Conservation (phyloP, 2,797 vertebrate genomes). For the Nannoperca australis region DNA sequence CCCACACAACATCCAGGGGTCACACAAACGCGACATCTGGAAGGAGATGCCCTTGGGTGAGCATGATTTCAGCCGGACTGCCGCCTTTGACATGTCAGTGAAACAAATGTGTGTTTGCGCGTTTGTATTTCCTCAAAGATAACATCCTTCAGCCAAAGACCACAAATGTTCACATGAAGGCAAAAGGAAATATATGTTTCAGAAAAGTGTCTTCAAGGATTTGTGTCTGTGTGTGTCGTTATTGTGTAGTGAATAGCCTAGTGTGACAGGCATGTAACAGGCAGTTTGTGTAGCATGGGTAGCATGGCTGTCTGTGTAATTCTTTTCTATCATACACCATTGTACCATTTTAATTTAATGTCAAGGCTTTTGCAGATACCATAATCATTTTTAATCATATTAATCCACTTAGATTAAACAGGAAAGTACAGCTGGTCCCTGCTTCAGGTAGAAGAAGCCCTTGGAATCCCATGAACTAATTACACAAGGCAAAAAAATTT, state of each 20-base stretch:
- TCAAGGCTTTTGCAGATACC: constrained; percentile 2
- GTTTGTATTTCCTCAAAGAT: constrained; percentile 59
- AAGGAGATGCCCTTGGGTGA: constrained; percentile 72
- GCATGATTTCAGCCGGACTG: constrained; percentile 60
- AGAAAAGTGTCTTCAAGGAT: constrained; percentile 38
- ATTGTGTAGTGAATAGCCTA: not conserved
- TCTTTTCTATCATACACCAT: not conserved
- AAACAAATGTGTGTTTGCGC: constrained; percentile 57
- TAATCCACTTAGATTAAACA: not conserved
- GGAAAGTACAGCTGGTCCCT: not conserved
- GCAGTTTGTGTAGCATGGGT: constrained; percentile 6
- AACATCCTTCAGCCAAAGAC: constrained; percentile 55
- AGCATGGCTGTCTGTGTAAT: not conserved
- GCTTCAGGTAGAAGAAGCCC: not conserved
- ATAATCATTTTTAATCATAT: constrained; percentile 12
- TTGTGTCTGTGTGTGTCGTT: constrained; percentile 17
- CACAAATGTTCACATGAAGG: constrained; percentile 62
- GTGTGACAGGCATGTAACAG: not conserved
- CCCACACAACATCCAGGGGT: constrained; percentile 36
- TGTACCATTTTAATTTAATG: constrained; percentile 7
- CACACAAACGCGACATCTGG: constrained; percentile 56
- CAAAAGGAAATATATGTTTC: constrained; percentile 53
- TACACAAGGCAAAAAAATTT: constrained; percentile 9
- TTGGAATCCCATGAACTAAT: constrained; percentile 11
- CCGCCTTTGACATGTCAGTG: constrained; percentile 56